Evolutionary conservation across 2,888 invertebrate genomes (phyloP).

Genomic region (Chrysodeixis includens): DNA sequence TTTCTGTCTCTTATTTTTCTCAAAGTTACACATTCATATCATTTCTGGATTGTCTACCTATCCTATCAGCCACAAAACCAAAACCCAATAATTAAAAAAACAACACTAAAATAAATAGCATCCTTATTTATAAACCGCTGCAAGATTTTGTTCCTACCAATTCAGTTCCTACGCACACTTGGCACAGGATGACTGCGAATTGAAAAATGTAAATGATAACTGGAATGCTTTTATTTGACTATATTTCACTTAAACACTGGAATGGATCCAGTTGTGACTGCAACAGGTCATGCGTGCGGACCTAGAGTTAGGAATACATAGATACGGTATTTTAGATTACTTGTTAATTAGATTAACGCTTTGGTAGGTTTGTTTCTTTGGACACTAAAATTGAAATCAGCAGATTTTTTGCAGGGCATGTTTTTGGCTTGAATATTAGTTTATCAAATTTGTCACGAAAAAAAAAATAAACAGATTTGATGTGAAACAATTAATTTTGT

Average conservation of each 20-base stretch:
- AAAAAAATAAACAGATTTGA: no score
- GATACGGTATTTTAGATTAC: constrained; percentile 45
- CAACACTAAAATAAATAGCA: constrained; percentile 29
- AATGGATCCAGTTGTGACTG: constrained; percentile 77
- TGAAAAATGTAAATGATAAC: constrained; percentile 89
- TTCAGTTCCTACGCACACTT: constrained; percentile 70
- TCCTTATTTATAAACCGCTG: constrained; percentile 42
- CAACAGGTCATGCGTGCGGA: constrained; percentile 81
- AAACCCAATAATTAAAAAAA: constrained; percentile 10
- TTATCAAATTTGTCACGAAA: no score
- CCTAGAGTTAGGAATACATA: constrained; percentile 52
- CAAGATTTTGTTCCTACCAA: constrained; percentile 53
- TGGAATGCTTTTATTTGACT: constrained; percentile 82
- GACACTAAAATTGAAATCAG: no score
- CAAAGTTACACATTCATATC: no score
- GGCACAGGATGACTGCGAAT: constrained; percentile 80
- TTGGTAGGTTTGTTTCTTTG: no score
- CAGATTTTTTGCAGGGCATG: no score
- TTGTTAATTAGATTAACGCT: background rate
- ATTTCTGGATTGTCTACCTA: no score
- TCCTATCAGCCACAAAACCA: no score
- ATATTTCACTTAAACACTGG: constrained; percentile 83
- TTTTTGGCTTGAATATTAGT: no score
- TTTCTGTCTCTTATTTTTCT: no score
- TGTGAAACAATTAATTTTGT: no score